These are phyloP conservation scores for Phasia obesa DNA, from an alignment of 2,888 invertebrate species.

Conservation along the genomic window DNA sequence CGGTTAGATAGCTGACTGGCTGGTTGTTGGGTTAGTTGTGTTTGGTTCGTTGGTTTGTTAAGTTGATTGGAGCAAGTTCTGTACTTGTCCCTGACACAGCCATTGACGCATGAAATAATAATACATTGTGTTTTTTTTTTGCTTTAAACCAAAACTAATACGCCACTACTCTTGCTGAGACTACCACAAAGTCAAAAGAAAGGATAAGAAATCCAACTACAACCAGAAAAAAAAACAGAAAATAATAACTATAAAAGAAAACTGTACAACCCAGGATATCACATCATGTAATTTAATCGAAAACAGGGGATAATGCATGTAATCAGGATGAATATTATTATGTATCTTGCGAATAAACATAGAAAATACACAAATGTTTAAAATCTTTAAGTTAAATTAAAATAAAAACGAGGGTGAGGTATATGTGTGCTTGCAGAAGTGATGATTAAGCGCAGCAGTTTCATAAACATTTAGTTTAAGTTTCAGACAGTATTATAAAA, in stretches of 20 bases:
- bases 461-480: too few species aligned
- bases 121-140: slow-evolving; percentile 49
- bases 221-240: slow-evolving; percentile 22
- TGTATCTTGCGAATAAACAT: slow-evolving; percentile 59
- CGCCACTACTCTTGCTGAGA: slow-evolving; percentile 18
- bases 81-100: slow-evolving; percentile 67
- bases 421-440: too few species aligned
- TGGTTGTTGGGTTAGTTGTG: slow-evolving; percentile 22
- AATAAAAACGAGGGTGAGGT: not conserved
- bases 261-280: slow-evolving; percentile 48
- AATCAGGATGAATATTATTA: slow-evolving; percentile 72
- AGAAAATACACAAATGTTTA: slow-evolving; percentile 18
- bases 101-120: slow-evolving; percentile 70
- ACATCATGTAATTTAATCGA: slow-evolving; percentile 63
- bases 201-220: slow-evolving; percentile 48
- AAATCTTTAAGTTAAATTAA: not conserved
- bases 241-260: slow-evolving; percentile 26
- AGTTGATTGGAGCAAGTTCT: slow-evolving; percentile 45
- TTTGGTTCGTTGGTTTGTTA: slow-evolving; percentile 21
- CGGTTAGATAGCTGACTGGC: slow-evolving; percentile 37
- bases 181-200: slow-evolving; percentile 6
- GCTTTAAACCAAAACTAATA: slow-evolving; percentile 53
- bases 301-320: slow-evolving; percentile 71
- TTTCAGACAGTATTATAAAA: too few species aligned
- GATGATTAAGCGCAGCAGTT: too few species aligned